A percentile compares a stretch with the other conserved stretches of the same genome.
phyloP scores from a whole-genome alignment of 2,113 vertebrate genomes.

The Marmota monax region DNA sequence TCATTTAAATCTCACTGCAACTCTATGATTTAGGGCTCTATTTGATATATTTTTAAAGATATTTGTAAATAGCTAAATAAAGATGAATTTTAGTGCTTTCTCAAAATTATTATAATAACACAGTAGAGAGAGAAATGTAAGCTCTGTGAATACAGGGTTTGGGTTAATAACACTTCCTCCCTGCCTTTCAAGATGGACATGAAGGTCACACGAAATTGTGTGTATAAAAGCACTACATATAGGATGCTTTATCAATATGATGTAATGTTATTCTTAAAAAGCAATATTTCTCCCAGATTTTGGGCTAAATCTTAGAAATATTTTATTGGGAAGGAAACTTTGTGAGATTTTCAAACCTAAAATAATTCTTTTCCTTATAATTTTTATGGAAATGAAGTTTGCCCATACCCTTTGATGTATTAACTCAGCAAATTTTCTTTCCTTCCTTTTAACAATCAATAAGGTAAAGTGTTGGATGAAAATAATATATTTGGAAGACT shows the following conservation, averaged over 20 bases:
- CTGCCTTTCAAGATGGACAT: neutral
- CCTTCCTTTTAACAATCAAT: neutral
- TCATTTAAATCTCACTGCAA: neutral
- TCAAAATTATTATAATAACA: neutral
- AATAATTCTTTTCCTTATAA: neutral
- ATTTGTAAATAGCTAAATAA: neutral
- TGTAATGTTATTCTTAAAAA: neutral
- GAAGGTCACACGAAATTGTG: neutral
- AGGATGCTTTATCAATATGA: neutral
- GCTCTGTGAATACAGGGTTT: neutral
- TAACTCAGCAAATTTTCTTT: neutral
- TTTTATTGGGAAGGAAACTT: neutral
- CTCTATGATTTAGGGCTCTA: neutral
- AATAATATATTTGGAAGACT: neutral
- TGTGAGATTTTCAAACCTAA: conserved; percentile 1
- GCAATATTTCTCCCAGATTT: neutral
- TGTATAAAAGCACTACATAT: neutral
- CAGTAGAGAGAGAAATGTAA: neutral
- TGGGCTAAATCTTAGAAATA: neutral
- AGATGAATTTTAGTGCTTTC: neutral
- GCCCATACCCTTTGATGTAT: neutral
- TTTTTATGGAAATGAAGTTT: conserved; percentile 36
- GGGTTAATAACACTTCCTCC: neutral
- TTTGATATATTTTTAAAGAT: neutral
- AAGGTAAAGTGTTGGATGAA: neutral